Conservation (phyloP, 2,888 invertebrate species). For the Morpho helenor region DNA sequence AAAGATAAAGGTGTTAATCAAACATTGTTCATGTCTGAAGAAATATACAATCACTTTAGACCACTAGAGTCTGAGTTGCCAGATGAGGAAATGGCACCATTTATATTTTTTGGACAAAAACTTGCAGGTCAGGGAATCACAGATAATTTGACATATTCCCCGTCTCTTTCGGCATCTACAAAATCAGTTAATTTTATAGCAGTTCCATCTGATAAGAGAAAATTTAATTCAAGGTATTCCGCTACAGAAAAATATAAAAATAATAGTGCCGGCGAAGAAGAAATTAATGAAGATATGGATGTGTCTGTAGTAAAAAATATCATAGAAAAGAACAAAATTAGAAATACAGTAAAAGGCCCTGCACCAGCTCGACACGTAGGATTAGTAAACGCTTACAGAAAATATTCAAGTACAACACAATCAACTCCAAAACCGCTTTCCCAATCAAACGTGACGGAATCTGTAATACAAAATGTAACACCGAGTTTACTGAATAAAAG, state of each 20-base stretch:
- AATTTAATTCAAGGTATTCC: conserved; percentile 69
- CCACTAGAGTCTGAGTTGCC: conserved; percentile 81
- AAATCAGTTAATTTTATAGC: conserved; percentile 68
- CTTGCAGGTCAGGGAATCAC: conserved; percentile 55
- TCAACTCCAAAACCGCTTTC: conserved; percentile 48
- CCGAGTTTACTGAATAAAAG: conserved; percentile 40
- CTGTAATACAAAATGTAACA: conserved; percentile 44
- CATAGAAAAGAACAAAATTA: conserved; percentile 74
- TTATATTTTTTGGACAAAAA: conserved; percentile 85
- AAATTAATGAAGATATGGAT: conserved; percentile 79
- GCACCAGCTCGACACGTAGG: conserved; percentile 70
- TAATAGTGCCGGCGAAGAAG: conserved; percentile 74
- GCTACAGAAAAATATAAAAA: conserved; percentile 71
- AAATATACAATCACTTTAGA: conserved; percentile 81
- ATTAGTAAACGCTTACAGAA: conserved; percentile 69
- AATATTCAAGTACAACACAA: conserved; percentile 52
- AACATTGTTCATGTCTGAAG: conserved; percentile 79
- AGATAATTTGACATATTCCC: conserved; percentile 68
- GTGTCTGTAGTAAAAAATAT: conserved; percentile 79
- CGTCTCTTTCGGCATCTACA: conserved; percentile 69
- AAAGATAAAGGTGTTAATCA: conserved; percentile 68
- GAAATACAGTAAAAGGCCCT: conserved; percentile 72
- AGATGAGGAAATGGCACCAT: conserved; percentile 83
- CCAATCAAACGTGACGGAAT: conserved; percentile 54
- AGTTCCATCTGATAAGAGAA: conserved; percentile 60